phyloP scores from a whole-genome alignment of 2,888 invertebrate species.

The Dasypogon diadema region DNA sequence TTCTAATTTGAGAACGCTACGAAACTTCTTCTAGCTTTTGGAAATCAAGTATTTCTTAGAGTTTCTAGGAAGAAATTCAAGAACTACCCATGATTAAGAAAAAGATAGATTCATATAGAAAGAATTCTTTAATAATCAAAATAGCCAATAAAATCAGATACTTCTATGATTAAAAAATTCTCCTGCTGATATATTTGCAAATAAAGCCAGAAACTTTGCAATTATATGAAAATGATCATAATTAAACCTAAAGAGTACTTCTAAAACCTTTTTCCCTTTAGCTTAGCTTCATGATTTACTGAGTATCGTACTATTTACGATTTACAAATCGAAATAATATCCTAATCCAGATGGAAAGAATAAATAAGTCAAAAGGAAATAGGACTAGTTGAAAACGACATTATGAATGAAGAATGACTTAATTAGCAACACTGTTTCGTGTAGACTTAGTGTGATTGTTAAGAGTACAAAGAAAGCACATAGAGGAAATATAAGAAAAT shows the following conservation, averaged over 20 bases:
- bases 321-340: conserved; percentile 15
- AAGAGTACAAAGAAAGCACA: conserved; percentile 64
- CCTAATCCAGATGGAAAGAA: not conserved
- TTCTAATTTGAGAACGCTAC: conserved; percentile 4
- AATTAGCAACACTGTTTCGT: conserved; percentile 62
- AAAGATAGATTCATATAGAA: not conserved
- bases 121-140: not conserved
- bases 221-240: conserved; percentile 31
- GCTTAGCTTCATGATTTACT: not conserved
- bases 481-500: conserved; percentile 59
- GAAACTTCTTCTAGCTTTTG: not conserved
- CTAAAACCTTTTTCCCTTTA: too few species aligned
- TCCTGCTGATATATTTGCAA: conserved; percentile 19
- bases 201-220: conserved; percentile 39
- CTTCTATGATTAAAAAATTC: not conserved
- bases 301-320: not conserved
- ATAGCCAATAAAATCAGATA: conserved; percentile 11
- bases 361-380: conserved; percentile 12
- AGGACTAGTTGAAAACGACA: conserved; percentile 40
- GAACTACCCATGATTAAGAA: not conserved
- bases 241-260: not conserved
- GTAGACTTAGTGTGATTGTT: conserved; percentile 59
- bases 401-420: conserved; percentile 64
- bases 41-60: too few species aligned
- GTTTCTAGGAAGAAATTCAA: too few species aligned